Conservation (phyloP, 2,888 invertebrate species). For the Caenorhabditis sulstoni region DNA sequence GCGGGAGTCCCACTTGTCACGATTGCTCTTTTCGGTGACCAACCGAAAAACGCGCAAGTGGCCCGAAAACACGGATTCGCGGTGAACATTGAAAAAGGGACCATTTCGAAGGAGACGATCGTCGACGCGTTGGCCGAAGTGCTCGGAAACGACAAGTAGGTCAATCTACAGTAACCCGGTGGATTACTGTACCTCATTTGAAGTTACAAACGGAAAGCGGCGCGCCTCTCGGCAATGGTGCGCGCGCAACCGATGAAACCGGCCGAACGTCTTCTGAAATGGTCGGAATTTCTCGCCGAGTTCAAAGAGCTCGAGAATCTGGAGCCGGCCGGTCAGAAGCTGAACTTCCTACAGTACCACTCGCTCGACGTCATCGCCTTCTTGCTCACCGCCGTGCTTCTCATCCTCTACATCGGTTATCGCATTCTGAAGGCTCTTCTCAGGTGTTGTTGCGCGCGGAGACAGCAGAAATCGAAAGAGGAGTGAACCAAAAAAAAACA, state of each 20-base stretch:
- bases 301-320: slow-evolving; percentile 68
- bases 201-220: slow-evolving; percentile 62
- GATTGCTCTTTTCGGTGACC: slow-evolving; percentile 70
- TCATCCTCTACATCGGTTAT: slow-evolving; percentile 50
- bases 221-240: slow-evolving; percentile 67
- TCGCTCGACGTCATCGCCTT: slow-evolving; percentile 69
- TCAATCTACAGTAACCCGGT: neutral
- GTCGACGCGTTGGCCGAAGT: slow-evolving; percentile 40
- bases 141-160: slow-evolving; percentile 32
- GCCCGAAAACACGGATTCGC: slow-evolving; percentile 69
- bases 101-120: slow-evolving; percentile 50
- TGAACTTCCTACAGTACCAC: slow-evolving; percentile 70
- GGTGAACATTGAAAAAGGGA: slow-evolving; percentile 49
- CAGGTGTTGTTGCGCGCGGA: slow-evolving; percentile 40
- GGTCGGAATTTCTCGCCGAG: slow-evolving; percentile 72
- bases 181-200: neutral
- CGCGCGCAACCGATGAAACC: slow-evolving; percentile 68
- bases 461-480: slow-evolving; percentile 17
- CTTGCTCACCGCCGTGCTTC: slow-evolving; percentile 43
- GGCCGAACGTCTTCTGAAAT: slow-evolving; percentile 66
- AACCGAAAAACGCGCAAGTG: slow-evolving; percentile 67
- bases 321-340: slow-evolving; percentile 64
- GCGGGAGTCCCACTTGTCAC: slow-evolving; percentile 69
- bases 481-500: slow-evolving; percentile 1
- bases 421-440: slow-evolving; percentile 26